Conservation (phyloP, 2,113 vertebrate genomes). For the Hyperopisus bebe region DNA sequence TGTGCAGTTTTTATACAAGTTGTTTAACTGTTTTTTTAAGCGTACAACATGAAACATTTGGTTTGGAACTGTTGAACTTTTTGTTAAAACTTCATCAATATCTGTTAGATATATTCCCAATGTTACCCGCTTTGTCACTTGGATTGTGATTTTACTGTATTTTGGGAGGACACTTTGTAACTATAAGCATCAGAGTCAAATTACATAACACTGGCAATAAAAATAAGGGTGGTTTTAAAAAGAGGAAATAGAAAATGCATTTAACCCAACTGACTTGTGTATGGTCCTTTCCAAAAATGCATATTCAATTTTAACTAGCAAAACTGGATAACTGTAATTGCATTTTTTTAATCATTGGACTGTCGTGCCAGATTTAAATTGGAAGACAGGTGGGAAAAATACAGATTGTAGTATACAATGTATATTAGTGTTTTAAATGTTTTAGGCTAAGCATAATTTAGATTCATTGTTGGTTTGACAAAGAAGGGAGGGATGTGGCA, state of each 20-base stretch:
- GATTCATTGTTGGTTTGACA: slow-evolving; percentile 55
- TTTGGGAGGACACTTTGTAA: not conserved
- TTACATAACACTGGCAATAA: slow-evolving; percentile 5
- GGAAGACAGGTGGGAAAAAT: slow-evolving; percentile 43
- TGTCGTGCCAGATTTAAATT: slow-evolving; percentile 42
- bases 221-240: slow-evolving; percentile 8
- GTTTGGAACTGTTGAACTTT: slow-evolving; percentile 7
- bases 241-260: not conserved
- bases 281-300: not conserved
- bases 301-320: not conserved
- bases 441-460: slow-evolving; percentile 53
- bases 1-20: slow-evolving; percentile 45
- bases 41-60: slow-evolving; percentile 31
- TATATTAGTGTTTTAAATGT: slow-evolving; percentile 63
- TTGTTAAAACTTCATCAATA: not conserved
- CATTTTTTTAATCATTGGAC: slow-evolving; percentile 17
- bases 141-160: not conserved
- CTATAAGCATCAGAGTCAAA: not conserved
- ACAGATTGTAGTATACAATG: slow-evolving; percentile 64
- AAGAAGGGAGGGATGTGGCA: slow-evolving; percentile 42
- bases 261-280: not conserved
- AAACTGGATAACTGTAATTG: not conserved
- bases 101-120: slow-evolving; percentile 5
- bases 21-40: slow-evolving; percentile 19
- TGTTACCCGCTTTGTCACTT: slow-evolving; percentile 11